These are phyloP conservation scores for human DNA, from an alignment of 2,113 vertebrate genomes.

Conservation along the genomic window DNA sequence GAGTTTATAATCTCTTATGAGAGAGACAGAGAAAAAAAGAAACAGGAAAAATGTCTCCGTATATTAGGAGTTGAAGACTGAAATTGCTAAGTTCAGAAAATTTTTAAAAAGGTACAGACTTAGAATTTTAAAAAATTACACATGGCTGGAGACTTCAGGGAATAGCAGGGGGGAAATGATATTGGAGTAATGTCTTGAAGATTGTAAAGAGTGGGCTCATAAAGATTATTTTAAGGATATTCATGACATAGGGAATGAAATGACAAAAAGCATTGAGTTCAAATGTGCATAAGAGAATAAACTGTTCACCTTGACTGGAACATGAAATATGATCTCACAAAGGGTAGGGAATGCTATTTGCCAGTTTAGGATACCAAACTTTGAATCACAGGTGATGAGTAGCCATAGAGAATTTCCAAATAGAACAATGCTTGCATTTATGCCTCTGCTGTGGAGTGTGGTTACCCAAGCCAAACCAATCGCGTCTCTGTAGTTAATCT, in stretches of 20 bases:
- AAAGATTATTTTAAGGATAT: not conserved
- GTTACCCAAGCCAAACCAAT: not conserved
- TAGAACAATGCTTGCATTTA: not conserved
- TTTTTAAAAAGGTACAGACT: not conserved
- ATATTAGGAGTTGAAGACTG: not conserved
- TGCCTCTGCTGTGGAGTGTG: not conserved
- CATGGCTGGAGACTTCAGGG: not conserved
- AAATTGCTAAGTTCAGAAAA: not conserved
- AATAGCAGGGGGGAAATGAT: not conserved
- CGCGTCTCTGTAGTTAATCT: not conserved
- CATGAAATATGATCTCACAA: not conserved
- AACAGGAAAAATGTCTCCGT: not conserved
- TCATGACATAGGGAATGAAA: not conserved
- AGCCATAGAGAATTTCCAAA: not conserved
- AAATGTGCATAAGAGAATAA: not conserved
- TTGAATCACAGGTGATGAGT: not conserved
- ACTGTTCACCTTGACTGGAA: not conserved
- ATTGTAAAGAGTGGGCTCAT: not conserved
- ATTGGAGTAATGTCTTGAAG: not conserved
- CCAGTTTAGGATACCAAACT: not conserved
- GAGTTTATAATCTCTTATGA: not conserved
- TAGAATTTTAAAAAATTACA: not conserved
- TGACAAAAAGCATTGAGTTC: not conserved
- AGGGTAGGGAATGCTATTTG: not conserved
- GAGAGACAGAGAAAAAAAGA: not conserved